phyloP scores from a whole-genome alignment of 92 coral and sea anemone species.

The Ricordea florida region DNA sequence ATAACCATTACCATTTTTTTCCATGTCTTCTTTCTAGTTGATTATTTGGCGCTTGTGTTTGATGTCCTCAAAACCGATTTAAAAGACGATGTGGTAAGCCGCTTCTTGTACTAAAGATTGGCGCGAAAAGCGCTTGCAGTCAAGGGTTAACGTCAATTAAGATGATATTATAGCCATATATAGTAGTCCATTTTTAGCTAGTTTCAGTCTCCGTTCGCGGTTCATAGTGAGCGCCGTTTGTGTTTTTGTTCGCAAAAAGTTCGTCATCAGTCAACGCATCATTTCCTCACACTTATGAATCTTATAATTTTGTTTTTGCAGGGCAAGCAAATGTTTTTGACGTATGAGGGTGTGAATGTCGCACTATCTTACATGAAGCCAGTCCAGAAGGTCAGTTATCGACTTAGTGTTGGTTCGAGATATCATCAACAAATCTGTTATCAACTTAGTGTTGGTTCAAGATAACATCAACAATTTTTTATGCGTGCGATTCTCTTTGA shows the following conservation, averaged over 20 bases:
- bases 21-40: conserved; percentile 51
- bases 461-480: conserved; percentile 94
- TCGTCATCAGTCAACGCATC: not conserved
- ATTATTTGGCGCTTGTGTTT: conserved; percentile 89
- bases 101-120: not conserved
- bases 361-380: conserved; percentile 90
- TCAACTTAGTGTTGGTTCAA: not conserved
- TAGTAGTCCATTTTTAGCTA: no score
- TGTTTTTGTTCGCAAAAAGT: not conserved
- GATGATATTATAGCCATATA: no score
- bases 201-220: no score
- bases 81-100: conserved; percentile 85
- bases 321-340: conserved; percentile 93
- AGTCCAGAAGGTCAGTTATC: conserved; percentile 71
- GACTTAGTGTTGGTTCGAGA: not conserved
- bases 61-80: conserved; percentile 92
- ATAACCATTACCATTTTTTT: no score
- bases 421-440: conserved; percentile 80
- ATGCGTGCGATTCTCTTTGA: no score
- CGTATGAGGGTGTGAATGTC: conserved; percentile 88
- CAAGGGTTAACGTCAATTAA: no score
- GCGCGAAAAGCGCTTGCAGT: no score
- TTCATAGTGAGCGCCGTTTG: no score
- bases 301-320: conserved; percentile 1
- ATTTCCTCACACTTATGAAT: not conserved